Conservation (phyloP, 2,888 invertebrate species). For the Petrophora chlorosata region DNA sequence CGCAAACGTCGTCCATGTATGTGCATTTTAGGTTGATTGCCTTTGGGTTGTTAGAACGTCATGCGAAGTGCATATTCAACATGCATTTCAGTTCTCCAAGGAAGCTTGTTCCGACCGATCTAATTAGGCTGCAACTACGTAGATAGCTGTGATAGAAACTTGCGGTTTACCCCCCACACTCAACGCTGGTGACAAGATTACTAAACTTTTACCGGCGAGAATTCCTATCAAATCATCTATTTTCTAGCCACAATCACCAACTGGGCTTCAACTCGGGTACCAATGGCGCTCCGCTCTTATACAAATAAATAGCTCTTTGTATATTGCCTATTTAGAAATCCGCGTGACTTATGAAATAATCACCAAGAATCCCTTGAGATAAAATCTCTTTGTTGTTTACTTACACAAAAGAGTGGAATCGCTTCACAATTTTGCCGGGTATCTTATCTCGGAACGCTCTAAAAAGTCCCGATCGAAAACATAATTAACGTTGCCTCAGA, state of each 20-base stretch:
- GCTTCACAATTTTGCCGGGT: conserved; percentile 50
- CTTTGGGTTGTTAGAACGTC: conserved; percentile 39
- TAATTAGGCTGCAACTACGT: conserved; percentile 66
- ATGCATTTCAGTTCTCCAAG: conserved; percentile 32
- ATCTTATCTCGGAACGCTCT: conserved; percentile 47
- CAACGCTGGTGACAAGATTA: conserved; percentile 62
- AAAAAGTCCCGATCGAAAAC: conserved; percentile 47
- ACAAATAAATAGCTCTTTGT: conserved; percentile 42
- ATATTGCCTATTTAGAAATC: conserved; percentile 51
- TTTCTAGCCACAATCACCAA: conserved; percentile 28
- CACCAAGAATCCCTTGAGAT: conserved; percentile 50
- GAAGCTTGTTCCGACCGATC: conserved; percentile 58
- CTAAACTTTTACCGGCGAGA: conserved; percentile 55
- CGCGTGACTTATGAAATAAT: conserved; percentile 52
- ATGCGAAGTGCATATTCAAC: conserved; percentile 44
- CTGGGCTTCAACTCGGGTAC: conserved; percentile 33
- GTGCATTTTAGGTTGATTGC: conserved; percentile 39
- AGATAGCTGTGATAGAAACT: conserved; percentile 66
- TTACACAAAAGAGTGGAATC: conserved; percentile 55
- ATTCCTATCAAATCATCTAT: conserved; percentile 32
- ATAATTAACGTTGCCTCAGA: conserved; percentile 36
- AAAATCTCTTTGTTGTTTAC: conserved; percentile 61
- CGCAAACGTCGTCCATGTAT: conserved; percentile 19
- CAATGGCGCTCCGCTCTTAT: conserved; percentile 30
- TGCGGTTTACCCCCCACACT: conserved; percentile 56